A percentile compares a stretch with the other conserved stretches of the same genome.
Evolutionary conservation across 2,113 vertebrate species (phyloP).

Genomic region (Oncorhynchus masou): DNA sequence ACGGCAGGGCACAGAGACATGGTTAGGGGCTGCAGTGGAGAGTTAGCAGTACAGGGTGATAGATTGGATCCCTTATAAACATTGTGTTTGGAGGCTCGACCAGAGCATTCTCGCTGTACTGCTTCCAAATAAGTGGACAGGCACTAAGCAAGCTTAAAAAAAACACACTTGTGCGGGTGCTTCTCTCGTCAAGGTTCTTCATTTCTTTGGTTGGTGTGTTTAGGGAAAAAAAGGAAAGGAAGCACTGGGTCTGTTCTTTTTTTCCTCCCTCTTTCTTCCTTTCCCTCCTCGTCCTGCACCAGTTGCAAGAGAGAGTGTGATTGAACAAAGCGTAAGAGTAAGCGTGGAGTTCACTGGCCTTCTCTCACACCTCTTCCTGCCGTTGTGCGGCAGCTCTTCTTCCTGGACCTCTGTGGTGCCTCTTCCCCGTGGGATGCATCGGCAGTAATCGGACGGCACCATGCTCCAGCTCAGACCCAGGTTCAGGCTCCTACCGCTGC

Average conservation of each 20-base stretch:
- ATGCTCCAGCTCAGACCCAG: conserved; percentile 54
- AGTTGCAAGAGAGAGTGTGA: background rate
- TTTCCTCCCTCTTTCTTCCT: background rate
- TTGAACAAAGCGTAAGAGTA: background rate
- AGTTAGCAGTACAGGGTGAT: conserved; percentile 33
- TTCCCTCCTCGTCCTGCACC: background rate
- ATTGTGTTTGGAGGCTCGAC: conserved; percentile 71
- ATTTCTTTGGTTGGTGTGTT: background rate
- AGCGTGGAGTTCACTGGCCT: background rate
- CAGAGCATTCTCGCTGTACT: conserved; percentile 42
- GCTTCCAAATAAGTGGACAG: conserved; percentile 49
- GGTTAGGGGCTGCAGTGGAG: background rate
- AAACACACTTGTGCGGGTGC: background rate
- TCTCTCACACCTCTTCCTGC: conserved; percentile 16
- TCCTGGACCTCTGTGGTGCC: background rate
- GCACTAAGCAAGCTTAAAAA: background rate
- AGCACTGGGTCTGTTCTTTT: background rate
- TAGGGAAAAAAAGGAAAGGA: background rate
- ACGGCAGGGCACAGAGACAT: background rate
- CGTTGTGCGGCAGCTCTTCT: background rate
- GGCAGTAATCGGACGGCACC: background rate
- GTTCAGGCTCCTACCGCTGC: conserved; percentile 38
- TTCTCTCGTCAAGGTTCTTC: background rate
- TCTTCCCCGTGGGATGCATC: background rate
- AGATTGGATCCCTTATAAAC: conserved; percentile 70